Evolutionary conservation across 2,888 invertebrate genomes (phyloP), one percentile per base, ranked within the genome.

Genomic region (Caenorhabditis sp.): DNA sequence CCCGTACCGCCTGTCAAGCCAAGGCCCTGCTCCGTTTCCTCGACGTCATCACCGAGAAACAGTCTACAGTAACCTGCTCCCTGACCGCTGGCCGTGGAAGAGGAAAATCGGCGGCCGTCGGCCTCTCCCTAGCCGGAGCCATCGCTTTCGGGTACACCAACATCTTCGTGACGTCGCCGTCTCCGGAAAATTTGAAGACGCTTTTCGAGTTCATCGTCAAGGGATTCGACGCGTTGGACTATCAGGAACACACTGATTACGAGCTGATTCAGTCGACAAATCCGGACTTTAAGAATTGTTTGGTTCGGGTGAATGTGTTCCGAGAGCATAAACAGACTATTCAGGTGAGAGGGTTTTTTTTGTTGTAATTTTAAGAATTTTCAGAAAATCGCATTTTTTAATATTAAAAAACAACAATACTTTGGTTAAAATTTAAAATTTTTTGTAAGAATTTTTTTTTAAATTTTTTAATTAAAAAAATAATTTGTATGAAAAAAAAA

Each of bases 21-120:
- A 88, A 88, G 69, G 84, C 84, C 15, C 76, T 88, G 6, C 95
- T 0, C 96, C 96, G 88, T 96, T 96, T 99, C 90, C 95, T 98
- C 83, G 97, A 98, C 91, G 96, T 96, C 0, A 94, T 99, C 60
- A 96, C 97, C 6, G 98, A 99, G 89, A 98, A 97, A 93, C 94
- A 95, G 5, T 92, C 94, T 82, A 94, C 95, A 83, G 96, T 96
- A 0, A 98, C 98, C 0, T 96, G 98, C 70, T 96, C 96, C 1
- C 93, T 99, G 80, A 99, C 98, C 0, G 98, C 99, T 20, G 95
- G 97, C 5, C 94, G 99, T 93, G 91, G 99, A 44, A 94, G 99
- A 71, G 99, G 99, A 85, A 99, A 99, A 93, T 99, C 98, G 0
- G 99, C 99, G 0, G 96, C 98, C 3, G 93, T 99, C 53, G 98